Evolutionary conservation across 2,797 vertebrate genomes (phyloP), one percentile per base, ranked within the genome.

Genomic region (Enteromius viviparus): DNA sequence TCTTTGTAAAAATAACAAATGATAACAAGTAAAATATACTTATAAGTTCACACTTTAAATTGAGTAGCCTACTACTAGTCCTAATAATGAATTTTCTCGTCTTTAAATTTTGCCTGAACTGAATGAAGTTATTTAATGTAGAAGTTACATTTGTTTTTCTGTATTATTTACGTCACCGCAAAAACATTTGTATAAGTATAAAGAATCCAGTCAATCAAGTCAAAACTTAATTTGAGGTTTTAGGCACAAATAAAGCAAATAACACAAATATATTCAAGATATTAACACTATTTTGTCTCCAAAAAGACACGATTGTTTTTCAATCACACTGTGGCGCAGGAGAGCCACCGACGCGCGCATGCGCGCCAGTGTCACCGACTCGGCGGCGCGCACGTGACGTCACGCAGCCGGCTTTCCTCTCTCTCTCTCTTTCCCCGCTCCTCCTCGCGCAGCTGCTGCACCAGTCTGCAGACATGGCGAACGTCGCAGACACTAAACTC

Each of bases 401-500:
- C 64, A 62, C 49, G 62, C 75, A 87, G 70, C 87, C 85, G 85
- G 88, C 86, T 87, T 76, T 70, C 42, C 42, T 45, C 60, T 51
- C 49, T 19, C n/a, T n/a, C 60, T 64, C 84, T 60, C 69, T 51
- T 3, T 23, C 71, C 42, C 45, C 5, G 53, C 72, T 76, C 86
- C 66, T 79, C 68, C 81, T 90, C 87, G 85, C 84, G 89, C 82
- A 76, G 88, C 84, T 88, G 89, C 89, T 84, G 89, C 87, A 90
- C 91, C 7, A 81, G 68, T 84, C 80, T 82, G 80, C 34, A 82
- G 95, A 91, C 92, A 98, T 99, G 98, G 95, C 97, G 88, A 97
- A 95, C 92, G 97, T 97, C 88, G 96, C 90, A 88, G 97, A 99
- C 88, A 99, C 97, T 21, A 98, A 97, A 91, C 95, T 99, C 6